Evolutionary conservation across 1,140 invertebrate genomes (phyloP), one percentile per base, ranked within the genome.

Genomic region (Drosophila ohnishii): DNA sequence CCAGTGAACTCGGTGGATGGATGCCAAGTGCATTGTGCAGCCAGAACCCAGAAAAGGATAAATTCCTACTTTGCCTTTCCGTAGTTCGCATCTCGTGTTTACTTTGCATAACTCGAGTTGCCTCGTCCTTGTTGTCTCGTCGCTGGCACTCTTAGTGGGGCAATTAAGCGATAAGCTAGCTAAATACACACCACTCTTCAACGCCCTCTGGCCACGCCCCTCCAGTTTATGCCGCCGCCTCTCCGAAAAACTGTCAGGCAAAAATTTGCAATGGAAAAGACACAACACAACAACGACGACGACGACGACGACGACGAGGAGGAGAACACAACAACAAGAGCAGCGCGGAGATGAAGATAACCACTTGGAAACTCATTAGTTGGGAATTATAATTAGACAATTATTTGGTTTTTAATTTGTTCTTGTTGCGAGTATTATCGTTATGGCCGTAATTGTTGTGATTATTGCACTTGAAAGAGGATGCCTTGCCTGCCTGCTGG

Each of bases 91-190:
- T 30, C 45, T 42, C 45, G 57, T 79, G 55, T 80, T 69, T 64
- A 58, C 47, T 59, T 63, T 48, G 48, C 48, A 70, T 56, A 65
- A 45, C 60, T 77, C 39, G 37, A 61, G 42, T 63, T 50, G 45
- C 48, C 48, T 61, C 51, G 59, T 72, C 78, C 22, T 39, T 77
- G 50, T 69, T 72, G 64, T 80, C 4, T 25, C 25, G 25, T 28
- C 56, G 62, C 74, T 69, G 64, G 63, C 64, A 70, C 69, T 71
- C 66, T 71, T 72, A 48, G 70, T 76, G 70, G 73, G 74, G 75
- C 83, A 86, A 86, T 86, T 87, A 86, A 88, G 82, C 83, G 79
- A 87, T 86, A 86, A 86, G 83, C 79, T 83, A 65, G 83, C 83
- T 75, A 75, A 87, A 76, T 66, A 81, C 78, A 78, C 75, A 74